Conservation (phyloP, 2,888 invertebrate genomes). For the Caenorhabditis sinica region DNA sequence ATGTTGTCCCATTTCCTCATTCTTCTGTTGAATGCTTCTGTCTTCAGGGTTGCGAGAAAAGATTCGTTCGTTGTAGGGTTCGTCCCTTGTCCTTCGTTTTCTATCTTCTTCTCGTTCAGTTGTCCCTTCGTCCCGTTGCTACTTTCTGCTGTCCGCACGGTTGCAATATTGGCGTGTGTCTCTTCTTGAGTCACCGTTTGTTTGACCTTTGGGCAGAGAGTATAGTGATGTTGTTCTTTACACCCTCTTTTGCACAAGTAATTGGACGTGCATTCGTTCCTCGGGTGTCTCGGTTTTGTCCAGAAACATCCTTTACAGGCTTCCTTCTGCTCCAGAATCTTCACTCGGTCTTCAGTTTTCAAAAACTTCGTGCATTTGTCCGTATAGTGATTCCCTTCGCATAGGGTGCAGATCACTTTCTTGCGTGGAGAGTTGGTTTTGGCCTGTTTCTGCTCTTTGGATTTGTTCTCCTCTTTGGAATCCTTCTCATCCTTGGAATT, state of each 20-base stretch:
- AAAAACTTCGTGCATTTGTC: neutral
- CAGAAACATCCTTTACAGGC: constrained; percentile 24
- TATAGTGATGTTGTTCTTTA: neutral
- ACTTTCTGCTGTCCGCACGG: too few relatives aligned
- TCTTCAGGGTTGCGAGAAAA: neutral
- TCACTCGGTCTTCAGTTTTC: neutral
- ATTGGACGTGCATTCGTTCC: neutral
- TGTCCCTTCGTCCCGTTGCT: too few relatives aligned
- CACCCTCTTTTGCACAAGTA: neutral
- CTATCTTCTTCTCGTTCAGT: neutral
- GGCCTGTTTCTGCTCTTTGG: too few relatives aligned
- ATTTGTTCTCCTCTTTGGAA: too few relatives aligned
- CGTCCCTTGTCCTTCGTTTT: too few relatives aligned
- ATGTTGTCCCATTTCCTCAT: neutral
- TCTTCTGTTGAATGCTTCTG: neutral
- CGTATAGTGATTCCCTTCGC: neutral
- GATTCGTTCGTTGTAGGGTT: neutral
- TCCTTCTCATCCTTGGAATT: neutral
- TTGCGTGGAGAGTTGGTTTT: too few relatives aligned
- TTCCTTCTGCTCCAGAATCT: constrained; percentile 1
- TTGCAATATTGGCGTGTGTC: neutral
- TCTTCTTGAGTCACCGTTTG: neutral
- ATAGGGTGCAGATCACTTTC: neutral
- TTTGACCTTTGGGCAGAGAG: neutral
- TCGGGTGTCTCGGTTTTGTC: neutral